Percentiles rank a stretch among this genome's conserved stretches.
Evolutionary conservation across 1,140 invertebrate species (phyloP).

Genomic region (Piezodorus guildinii): DNA sequence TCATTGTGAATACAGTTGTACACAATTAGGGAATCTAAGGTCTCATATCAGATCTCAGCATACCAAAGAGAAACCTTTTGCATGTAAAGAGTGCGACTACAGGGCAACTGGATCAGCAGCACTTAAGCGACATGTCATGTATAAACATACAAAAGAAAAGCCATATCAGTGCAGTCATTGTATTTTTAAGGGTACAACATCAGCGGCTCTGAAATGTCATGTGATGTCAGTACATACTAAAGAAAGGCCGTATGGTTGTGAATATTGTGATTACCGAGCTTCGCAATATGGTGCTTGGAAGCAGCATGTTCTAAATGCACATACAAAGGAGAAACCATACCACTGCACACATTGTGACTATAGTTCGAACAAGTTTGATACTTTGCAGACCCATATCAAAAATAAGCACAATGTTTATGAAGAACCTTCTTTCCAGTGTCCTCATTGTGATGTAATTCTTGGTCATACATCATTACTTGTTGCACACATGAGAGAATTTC

Average conservation of each 20-base stretch:
- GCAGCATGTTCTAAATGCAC: background rate
- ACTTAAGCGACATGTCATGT: background rate
- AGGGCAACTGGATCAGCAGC: background rate
- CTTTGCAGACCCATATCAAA: background rate
- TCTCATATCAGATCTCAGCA: background rate
- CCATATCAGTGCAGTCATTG: background rate
- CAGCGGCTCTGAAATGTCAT: background rate
- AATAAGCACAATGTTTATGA: background rate
- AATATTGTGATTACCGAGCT: constrained; percentile 12
- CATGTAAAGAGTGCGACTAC: constrained; percentile 7
- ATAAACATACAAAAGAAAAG: background rate
- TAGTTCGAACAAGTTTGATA: background rate
- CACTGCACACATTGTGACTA: constrained; percentile 1
- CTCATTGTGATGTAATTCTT: background rate
- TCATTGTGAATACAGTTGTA: constrained; percentile 4
- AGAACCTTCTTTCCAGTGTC: background rate
- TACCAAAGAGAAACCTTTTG: constrained; percentile 6
- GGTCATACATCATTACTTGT: no score
- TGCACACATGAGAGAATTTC: no score
- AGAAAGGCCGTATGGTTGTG: constrained; percentile 7
- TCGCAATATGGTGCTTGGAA: constrained; percentile 1
- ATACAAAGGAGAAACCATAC: background rate
- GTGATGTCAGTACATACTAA: background rate
- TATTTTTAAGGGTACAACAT: background rate
- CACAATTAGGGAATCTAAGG: constrained; percentile 9